Evolutionary conservation across 2,888 invertebrate species (phyloP), one percentile per base, ranked within the genome.

Genomic region (Argyresthia goedartella): DNA sequence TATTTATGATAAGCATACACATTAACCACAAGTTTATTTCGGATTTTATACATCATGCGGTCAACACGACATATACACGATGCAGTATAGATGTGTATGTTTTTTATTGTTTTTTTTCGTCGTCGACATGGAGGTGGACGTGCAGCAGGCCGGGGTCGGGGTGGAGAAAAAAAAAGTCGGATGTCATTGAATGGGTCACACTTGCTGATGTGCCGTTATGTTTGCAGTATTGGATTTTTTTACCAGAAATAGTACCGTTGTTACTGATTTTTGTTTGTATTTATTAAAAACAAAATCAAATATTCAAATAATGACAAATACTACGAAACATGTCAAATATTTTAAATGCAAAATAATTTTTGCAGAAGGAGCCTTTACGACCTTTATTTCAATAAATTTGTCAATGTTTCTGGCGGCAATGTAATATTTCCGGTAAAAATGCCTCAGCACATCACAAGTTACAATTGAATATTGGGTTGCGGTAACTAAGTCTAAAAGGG

Each of bases 141-240:
- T 85, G 86, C 85, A 69, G 85, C 86, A 67, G 81, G 81, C 81
- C 81, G 69, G 81, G 84, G 72, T 72, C 69, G 68, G 70, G 76
- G 71, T 69, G 78, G 74, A 73, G 70, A 79, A 85, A 81, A 84
- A 75, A 86, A 81, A 85, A 81, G 80, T 75, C 73, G 82, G 82
- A 84, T 81, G 79, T 85, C 82, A 85, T 81, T 84, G 89, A 88
- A 88, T 65, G 78, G 81, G 67, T 75, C 74, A 79, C 73, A 76
- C 78, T 80, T 25, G 25, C 25, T 25, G 25, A 25, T 25, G 25
- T 25, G 25, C 80, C 6, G 25, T 25, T 25, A 25, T 25, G 6
- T 25, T 25, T 25, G 25, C 25, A 25, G 6, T 25, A 6, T 25
- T 25, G 25, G 25, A 6, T 2, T 25, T 25, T n/a, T 25, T 25